Evolutionary conservation across 1,140 invertebrate genomes (phyloP).

Genomic region (Dendroctonus ponderosae): DNA sequence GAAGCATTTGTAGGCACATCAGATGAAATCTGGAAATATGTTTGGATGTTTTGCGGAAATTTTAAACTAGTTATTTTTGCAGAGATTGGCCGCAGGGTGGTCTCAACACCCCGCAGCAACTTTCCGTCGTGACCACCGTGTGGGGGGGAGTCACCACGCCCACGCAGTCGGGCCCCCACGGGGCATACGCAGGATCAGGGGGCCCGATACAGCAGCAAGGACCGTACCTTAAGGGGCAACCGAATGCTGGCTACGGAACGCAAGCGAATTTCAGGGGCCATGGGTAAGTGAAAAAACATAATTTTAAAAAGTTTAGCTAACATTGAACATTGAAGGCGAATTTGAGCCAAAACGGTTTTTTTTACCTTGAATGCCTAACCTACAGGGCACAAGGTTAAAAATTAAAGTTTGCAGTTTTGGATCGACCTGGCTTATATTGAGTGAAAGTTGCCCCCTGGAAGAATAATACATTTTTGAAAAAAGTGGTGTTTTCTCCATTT

Average conservation of each 20-base stretch:
- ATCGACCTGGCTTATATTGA: no score
- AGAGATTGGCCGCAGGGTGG: slow-evolving; percentile 56
- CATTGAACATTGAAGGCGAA: background rate
- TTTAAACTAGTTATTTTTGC: slow-evolving; percentile 39
- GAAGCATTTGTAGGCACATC: background rate
- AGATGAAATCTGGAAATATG: background rate
- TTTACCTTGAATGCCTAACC: background rate
- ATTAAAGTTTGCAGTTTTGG: no score
- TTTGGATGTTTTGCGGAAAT: background rate
- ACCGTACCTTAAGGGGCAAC: slow-evolving; percentile 38
- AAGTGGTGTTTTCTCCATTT: no score
- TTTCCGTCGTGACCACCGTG: slow-evolving; percentile 68
- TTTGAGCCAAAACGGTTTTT: background rate
- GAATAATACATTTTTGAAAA: no score
- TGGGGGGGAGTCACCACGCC: slow-evolving; percentile 63
- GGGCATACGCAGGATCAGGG: slow-evolving; percentile 43
- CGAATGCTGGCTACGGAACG: slow-evolving; percentile 40
- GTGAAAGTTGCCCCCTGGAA: no score
- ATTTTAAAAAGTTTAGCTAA: background rate
- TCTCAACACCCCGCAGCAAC: slow-evolving; percentile 55
- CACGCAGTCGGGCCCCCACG: slow-evolving; percentile 57
- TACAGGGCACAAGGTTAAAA: no score
- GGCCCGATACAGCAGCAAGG: slow-evolving; percentile 41
- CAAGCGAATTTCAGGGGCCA: slow-evolving; percentile 47
- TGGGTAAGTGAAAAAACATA: slow-evolving; percentile 42